Evolutionary conservation across 2,113 vertebrate genomes (phyloP).

Genomic region (Arizona elegans): DNA sequence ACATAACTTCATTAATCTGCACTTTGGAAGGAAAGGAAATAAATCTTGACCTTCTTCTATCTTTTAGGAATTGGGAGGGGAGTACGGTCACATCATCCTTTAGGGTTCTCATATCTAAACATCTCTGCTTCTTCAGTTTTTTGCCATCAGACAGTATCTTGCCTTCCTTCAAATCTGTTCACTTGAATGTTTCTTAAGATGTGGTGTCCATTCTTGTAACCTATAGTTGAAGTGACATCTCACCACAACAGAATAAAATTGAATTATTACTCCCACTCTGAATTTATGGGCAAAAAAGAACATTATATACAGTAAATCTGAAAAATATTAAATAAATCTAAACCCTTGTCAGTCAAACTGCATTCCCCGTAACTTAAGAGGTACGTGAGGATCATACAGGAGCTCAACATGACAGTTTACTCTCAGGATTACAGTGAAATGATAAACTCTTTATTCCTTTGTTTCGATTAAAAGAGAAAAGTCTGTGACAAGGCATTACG

Average conservation of each 20-base stretch:
- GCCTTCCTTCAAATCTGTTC: not conserved
- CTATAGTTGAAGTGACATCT: not conserved
- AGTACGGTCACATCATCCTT: not conserved
- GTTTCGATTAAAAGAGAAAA: not conserved
- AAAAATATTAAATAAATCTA: not conserved
- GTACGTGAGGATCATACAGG: not conserved
- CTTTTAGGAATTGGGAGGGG: not conserved
- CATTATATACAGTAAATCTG: not conserved
- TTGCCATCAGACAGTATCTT: not conserved
- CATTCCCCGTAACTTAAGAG: not conserved
- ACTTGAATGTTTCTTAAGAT: not conserved
- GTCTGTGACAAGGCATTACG: not conserved
- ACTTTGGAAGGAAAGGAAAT: not conserved
- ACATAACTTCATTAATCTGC: not conserved
- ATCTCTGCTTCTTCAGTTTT: not conserved
- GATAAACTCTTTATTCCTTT: not conserved
- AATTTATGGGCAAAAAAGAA: not conserved
- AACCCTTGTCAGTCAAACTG: not conserved
- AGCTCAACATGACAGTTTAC: not conserved
- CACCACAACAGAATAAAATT: not conserved
- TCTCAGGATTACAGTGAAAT: not conserved
- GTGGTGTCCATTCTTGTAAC: not conserved
- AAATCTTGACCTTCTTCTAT: not conserved
- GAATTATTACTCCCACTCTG: not conserved
- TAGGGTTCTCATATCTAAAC: not conserved